Evolutionary conservation across 64 coral and sea anemone genomes (phyloP).

Genomic region (Acropora yongei): DNA sequence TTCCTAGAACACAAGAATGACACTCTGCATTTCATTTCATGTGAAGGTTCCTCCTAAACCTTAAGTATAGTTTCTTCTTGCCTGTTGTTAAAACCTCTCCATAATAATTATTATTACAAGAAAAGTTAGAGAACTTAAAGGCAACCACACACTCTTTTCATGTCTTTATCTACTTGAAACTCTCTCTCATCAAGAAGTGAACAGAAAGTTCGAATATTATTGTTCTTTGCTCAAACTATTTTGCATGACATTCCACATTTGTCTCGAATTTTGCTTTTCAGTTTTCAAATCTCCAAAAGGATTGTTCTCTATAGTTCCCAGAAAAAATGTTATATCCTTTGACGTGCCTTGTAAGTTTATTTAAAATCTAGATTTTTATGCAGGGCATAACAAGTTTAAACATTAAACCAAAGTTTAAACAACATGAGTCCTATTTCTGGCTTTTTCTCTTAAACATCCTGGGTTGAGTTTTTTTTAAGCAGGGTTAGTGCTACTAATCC

Average conservation of each 20-base stretch:
- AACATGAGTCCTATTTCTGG: no score
- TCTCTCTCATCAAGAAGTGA: background rate
- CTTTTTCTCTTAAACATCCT: no score
- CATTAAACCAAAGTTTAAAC: background rate
- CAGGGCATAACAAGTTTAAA: slow-evolving; percentile 40
- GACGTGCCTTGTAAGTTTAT: slow-evolving; percentile 22
- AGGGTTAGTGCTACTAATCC: no score
- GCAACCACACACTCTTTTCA: background rate
- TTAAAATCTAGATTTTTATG: slow-evolving; percentile 46
- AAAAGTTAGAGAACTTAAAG: background rate
- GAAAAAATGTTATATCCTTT: slow-evolving; percentile 18
- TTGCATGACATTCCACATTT: background rate
- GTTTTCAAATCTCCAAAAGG: background rate
- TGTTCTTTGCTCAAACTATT: background rate
- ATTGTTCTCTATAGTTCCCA: background rate
- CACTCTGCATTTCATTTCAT: background rate
- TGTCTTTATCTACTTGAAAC: slow-evolving; percentile 6
- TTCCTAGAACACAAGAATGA: slow-evolving; percentile 45
- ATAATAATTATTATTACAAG: slow-evolving; percentile 3
- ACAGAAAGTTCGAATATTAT: background rate
- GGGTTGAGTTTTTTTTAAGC: no score
- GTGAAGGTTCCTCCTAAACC: background rate
- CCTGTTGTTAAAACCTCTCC: slow-evolving; percentile 18
- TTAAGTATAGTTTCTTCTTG: background rate
- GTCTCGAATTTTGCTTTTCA: background rate